Conservation (phyloP, 1,140 invertebrate genomes). For the Cryptotermes secundus region DNA sequence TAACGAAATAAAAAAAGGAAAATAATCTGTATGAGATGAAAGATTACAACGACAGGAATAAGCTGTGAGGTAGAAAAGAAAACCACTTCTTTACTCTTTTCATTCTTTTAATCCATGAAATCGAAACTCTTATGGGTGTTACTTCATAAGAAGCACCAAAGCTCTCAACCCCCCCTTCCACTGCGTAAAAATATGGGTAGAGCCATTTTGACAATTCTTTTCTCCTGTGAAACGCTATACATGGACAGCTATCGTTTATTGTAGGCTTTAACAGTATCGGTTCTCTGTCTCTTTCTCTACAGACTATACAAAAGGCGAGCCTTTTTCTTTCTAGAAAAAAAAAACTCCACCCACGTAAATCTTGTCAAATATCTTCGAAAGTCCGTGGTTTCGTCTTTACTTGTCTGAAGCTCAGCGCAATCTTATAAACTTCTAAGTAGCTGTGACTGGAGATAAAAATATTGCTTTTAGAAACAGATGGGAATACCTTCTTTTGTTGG, state of each 20-base stretch:
- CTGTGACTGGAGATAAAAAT: neutral
- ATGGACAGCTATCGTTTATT: slow-evolving; percentile 11
- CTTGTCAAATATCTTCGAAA: slow-evolving; percentile 17
- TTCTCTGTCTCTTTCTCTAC: neutral
- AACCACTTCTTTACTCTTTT: neutral
- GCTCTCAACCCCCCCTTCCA: neutral
- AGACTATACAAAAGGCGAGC: neutral
- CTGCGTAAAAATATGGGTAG: neutral
- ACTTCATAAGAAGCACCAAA: neutral
- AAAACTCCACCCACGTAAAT: neutral
- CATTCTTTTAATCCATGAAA: slow-evolving; percentile 7
- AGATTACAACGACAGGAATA: neutral
- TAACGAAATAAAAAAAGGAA: neutral
- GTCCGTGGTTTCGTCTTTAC: neutral
- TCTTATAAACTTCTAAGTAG: neutral
- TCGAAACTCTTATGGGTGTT: slow-evolving; percentile 12
- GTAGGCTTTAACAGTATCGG: slow-evolving; percentile 7
- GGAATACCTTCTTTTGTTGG: neutral
- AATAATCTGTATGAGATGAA: neutral
- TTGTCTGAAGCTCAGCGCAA: neutral
- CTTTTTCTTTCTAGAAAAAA: neutral
- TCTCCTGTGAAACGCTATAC: neutral
- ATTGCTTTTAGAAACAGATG: neutral
- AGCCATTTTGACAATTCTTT: neutral
- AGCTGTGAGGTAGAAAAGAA: neutral